These are phyloP conservation scores for Yponomeuta sedellus DNA, from an alignment of 2,888 invertebrate species.

Conservation along the genomic window DNA sequence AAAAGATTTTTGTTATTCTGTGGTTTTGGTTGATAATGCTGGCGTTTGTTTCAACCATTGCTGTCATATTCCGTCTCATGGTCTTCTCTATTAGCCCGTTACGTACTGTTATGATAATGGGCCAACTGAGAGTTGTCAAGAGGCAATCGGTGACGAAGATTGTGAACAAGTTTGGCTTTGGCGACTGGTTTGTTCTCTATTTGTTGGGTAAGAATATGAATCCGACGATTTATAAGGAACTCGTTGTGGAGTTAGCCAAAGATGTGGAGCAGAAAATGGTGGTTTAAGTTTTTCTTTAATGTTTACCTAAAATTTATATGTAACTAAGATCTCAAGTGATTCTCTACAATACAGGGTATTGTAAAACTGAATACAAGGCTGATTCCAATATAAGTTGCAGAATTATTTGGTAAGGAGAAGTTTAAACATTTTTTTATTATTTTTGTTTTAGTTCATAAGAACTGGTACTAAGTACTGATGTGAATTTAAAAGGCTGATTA, in stretches of 20 bases:
- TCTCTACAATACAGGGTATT: conserved; percentile 19
- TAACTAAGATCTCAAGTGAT: conserved; percentile 11
- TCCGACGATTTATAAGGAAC: conserved; percentile 79
- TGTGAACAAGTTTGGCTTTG: conserved; percentile 74
- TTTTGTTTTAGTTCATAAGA: not conserved
- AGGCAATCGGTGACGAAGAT: conserved; percentile 69
- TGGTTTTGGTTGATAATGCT: conserved; percentile 86
- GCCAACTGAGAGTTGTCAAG: conserved; percentile 75
- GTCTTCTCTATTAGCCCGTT: conserved; percentile 75
- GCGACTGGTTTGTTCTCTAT: conserved; percentile 87
- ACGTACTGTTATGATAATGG: conserved; percentile 78
- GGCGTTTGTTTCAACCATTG: conserved; percentile 76
- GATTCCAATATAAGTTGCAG: conserved; percentile 14
- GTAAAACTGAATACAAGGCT: conserved; percentile 15
- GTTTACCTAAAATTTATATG: not conserved
- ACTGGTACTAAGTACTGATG: not conserved
- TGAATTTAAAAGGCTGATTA: conserved; percentile 3
- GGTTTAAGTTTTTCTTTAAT: conserved; percentile 33
- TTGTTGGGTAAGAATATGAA: conserved; percentile 86
- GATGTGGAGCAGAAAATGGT: conserved; percentile 47
- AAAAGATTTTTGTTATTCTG: conserved; percentile 84
- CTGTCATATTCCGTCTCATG: conserved; percentile 80
- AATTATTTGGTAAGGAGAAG: not conserved
- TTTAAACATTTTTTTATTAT: not conserved
- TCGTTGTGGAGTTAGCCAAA: conserved; percentile 73